Conservation (phyloP, 2,113 vertebrate species). For the Pipra filicauda region DNA sequence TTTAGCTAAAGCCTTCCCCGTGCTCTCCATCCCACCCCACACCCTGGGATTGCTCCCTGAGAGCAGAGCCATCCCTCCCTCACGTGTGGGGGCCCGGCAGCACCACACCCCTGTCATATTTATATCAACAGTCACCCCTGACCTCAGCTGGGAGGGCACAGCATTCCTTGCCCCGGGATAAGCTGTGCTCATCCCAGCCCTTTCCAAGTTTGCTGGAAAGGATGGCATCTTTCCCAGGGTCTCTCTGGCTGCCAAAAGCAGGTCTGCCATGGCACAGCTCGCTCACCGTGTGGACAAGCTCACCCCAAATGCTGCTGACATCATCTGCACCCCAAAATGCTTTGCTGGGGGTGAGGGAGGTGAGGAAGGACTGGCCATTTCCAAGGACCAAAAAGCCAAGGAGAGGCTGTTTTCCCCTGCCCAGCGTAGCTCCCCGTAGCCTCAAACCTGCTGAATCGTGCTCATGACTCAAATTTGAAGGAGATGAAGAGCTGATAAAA, state of each 20-base stretch:
- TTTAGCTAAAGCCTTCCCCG: neutral
- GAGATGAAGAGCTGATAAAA: neutral
- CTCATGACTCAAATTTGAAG: neutral
- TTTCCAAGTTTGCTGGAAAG: neutral
- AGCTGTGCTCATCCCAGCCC: neutral
- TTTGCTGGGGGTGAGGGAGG: fast-evolving
- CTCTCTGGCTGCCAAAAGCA: neutral
- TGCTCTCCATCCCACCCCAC: neutral
- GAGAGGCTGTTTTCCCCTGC: neutral
- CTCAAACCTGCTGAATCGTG: neutral
- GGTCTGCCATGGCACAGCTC: neutral
- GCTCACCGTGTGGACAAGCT: neutral
- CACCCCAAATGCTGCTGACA: neutral
- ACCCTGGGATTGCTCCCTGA: neutral
- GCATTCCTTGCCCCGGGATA: neutral
- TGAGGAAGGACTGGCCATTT: neutral
- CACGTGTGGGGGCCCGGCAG: fast-evolving
- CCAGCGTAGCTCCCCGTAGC: fast-evolving
- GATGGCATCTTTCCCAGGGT: neutral
- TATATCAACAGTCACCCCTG: neutral
- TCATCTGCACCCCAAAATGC: neutral
- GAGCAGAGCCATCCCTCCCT: neutral
- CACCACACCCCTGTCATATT: neutral
- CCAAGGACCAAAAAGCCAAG: neutral
- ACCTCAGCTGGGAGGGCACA: fast-evolving